phyloP scores from a whole-genome alignment of 2,797 vertebrate species.

The Gymnodraco acuticeps region DNA sequence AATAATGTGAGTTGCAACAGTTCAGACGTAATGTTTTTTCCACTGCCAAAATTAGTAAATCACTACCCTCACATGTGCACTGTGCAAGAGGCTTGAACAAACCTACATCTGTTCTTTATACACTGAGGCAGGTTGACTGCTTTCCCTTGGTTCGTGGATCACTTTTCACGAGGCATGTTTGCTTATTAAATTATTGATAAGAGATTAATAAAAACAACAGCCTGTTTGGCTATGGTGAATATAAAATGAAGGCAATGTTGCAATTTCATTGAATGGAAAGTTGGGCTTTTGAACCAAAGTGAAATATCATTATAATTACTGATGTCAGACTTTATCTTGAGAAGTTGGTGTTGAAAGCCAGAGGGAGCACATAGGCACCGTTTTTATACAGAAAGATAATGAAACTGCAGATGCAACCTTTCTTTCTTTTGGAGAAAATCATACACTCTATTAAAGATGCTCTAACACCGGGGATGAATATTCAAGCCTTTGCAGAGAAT shows the following conservation, averaged over 20 bases:
- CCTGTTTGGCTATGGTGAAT: constrained; percentile 29
- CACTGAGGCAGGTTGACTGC: constrained; percentile 9
- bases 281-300: constrained; percentile 22
- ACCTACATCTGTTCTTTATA: not conserved
- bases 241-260: constrained; percentile 42
- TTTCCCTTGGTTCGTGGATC: constrained; percentile 33
- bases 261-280: constrained; percentile 38
- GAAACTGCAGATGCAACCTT: constrained; percentile 7
- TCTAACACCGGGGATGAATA: not conserved
- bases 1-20: not conserved
- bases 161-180: constrained; percentile 41
- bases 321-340: constrained; percentile 46
- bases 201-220: not conserved
- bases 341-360: constrained; percentile 22
- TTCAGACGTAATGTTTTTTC: not conserved
- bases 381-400: constrained; percentile 6
- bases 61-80: not conserved
- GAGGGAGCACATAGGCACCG: constrained; percentile 17
- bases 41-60: not conserved
- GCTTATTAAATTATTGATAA: constrained; percentile 56
- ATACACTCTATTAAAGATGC: not conserved
- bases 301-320: constrained; percentile 50
- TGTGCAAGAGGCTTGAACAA: not conserved
- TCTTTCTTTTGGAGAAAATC: constrained; percentile 8
- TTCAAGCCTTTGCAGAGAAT: constrained; percentile 1